Evolutionary conservation across 2,113 vertebrate species (phyloP).

Genomic region (Vulpes ferrilata): DNA sequence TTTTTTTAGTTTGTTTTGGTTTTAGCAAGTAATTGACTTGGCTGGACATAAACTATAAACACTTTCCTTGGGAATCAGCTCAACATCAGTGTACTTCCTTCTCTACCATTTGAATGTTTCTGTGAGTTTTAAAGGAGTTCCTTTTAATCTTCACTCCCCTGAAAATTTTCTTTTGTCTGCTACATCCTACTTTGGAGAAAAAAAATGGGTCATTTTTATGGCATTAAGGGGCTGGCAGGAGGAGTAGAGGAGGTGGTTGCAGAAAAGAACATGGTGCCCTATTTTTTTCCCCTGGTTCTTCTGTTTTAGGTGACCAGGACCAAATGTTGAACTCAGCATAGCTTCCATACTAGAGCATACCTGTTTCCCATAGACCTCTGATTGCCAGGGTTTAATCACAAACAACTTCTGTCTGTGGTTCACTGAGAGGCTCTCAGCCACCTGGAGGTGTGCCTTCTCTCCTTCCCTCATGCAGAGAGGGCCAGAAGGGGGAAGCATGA

Average conservation of each 20-base stretch:
- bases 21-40: background rate
- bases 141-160: background rate
- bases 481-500: too few relatives aligned
- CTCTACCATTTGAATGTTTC: background rate
- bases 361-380: background rate
- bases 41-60: background rate
- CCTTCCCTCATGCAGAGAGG: background rate
- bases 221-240: background rate
- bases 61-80: background rate
- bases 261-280: background rate
- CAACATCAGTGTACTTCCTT: background rate
- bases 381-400: background rate
- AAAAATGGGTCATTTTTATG: background rate
- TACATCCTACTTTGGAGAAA: background rate
- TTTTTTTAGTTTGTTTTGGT: background rate
- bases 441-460: too few relatives aligned
- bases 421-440: background rate
- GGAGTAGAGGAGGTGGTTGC: background rate
- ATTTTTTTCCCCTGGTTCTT: background rate
- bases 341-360: background rate
- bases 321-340: background rate
- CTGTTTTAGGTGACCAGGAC: background rate
- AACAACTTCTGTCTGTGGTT: background rate
- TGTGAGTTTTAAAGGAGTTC: background rate
- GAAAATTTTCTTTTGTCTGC: slow-evolving; percentile 26